phyloP scores from a whole-genome alignment of 2,113 vertebrate species.

The Colaptes auratus region DNA sequence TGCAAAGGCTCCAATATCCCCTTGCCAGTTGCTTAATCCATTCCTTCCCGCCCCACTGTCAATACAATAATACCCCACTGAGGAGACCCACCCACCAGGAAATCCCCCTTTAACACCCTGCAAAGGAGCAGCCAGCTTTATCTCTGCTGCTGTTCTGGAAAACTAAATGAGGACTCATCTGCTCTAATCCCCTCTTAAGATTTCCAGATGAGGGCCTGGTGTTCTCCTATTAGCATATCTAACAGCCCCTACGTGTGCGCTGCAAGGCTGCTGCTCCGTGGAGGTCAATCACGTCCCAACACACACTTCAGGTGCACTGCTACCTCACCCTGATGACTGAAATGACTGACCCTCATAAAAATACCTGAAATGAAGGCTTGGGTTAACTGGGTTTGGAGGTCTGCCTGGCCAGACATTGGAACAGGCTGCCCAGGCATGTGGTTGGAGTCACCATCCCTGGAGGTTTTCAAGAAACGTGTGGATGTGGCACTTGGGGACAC shows the following conservation, averaged over 20 bases:
- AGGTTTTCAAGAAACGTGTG: too few species aligned
- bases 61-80: constrained; percentile 23
- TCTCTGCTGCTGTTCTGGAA: not conserved
- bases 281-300: not conserved
- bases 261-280: not conserved
- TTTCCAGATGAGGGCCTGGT: constrained; percentile 22
- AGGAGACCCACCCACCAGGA: constrained; percentile 55
- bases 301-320: not conserved
- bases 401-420: too few species aligned
- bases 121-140: constrained; percentile 58
- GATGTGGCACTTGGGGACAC: too few species aligned
- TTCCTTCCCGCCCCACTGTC: constrained; percentile 37
- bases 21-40: constrained; percentile 28
- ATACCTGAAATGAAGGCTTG: not conserved
- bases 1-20: constrained; percentile 6
- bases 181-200: constrained; percentile 36
- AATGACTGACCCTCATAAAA: not conserved
- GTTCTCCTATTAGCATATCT: constrained; percentile 34
- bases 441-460: too few species aligned
- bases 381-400: not conserved
- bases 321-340: not conserved
- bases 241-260: not conserved
- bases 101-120: constrained; percentile 52
- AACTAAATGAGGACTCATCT: constrained; percentile 54
- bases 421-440: too few species aligned